Evolutionary conservation across 2,888 invertebrate species (phyloP).

Genomic region (Apoda limacodes): DNA sequence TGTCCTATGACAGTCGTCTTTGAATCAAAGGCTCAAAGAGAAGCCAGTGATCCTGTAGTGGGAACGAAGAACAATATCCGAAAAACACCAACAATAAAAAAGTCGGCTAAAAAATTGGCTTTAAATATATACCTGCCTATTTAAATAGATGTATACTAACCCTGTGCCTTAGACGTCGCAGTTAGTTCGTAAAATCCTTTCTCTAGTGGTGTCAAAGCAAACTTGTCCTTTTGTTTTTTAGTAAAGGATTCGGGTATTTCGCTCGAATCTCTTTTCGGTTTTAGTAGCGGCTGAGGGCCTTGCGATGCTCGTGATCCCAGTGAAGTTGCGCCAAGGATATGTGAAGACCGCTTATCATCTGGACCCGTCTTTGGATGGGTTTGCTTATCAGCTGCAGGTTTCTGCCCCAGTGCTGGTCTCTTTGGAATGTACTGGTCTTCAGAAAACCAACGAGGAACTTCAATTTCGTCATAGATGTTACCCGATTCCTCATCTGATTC

Average conservation of each 20-base stretch:
- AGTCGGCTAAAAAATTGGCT: too few relatives aligned
- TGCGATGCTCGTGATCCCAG: background rate
- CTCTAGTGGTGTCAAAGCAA: background rate
- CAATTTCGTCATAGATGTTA: background rate
- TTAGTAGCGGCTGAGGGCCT: background rate
- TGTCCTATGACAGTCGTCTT: too few relatives aligned
- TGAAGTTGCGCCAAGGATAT: background rate
- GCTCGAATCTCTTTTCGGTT: background rate
- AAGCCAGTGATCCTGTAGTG: too few relatives aligned
- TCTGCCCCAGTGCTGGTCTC: background rate
- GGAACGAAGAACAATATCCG: too few relatives aligned
- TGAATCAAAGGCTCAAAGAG: too few relatives aligned
- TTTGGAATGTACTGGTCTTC: background rate
- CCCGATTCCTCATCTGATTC: background rate
- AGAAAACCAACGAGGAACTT: background rate
- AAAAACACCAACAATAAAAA: too few relatives aligned
- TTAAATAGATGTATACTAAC: background rate
- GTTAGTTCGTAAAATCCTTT: background rate
- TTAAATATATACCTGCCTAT: too few relatives aligned
- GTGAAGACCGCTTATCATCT: too few relatives aligned
- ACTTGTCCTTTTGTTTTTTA: background rate
- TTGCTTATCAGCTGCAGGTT: background rate
- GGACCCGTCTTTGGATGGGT: background rate
- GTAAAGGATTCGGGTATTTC: background rate
- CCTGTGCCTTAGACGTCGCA: background rate